Evolutionary conservation across 2,888 invertebrate genomes (phyloP), one percentile per base, ranked within the genome.

Genomic region (Dexiosoma caninum): DNA sequence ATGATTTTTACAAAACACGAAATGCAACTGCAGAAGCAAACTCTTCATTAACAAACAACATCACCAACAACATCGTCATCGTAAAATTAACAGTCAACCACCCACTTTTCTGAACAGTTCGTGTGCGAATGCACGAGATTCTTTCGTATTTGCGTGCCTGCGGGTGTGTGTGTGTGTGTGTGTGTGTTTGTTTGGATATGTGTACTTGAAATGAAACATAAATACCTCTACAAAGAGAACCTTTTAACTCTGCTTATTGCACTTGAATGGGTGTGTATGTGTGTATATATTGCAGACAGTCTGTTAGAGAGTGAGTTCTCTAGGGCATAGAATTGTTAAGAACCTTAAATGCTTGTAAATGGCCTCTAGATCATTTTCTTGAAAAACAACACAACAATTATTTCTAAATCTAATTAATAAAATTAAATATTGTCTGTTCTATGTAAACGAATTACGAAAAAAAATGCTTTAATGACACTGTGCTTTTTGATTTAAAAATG

Each of bases 11-110:
- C 70, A 32, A 27, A 77, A 71, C 70, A 71, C 51, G 42, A 70
- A 60, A 62, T 51, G 60, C 60, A 59, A 70, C 57, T 71, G 42
- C 70, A 66, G 10, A 59, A 70, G 35, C 42, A 57, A 77, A 77
- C 62, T 77, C 70, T 64, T 70, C 70, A 77, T 70, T 70, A 77
- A 67, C 66, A 75, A 70, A 60, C 42, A 75, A 23, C 66, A 62
- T 14, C 42, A 71, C 14, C 71, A 64, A 7, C 70, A 51, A n/a
- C 53, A 16, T 51, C 40, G 51, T 51, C 42, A 71, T 49, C 23
- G 44, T 21, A n/a, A 19, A 71, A 44, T 32, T 19, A 57, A 23
- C 49, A 16, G 32, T 16, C 42, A 60, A 21, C 37, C 55, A 35
- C 60, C 62, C 72, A 27, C 55, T 35, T 2, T 30, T 51, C 3